Percentiles rank a stretch among this genome's conserved stretches.
phyloP scores from a whole-genome alignment of 2,797 vertebrate species.

The Percopsis omiscomaycus region DNA sequence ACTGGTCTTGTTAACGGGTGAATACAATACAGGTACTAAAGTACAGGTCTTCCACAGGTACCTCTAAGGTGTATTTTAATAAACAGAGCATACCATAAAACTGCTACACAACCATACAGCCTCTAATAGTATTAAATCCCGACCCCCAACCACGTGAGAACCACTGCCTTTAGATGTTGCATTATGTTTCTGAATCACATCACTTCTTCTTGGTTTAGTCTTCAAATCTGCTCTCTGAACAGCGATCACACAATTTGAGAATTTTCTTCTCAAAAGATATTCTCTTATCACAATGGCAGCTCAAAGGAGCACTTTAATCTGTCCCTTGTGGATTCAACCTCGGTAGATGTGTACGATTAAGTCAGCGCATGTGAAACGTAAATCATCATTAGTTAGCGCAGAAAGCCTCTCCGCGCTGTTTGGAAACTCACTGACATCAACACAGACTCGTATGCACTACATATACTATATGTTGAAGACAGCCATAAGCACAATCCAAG shows the following conservation, averaged over 20 bases:
- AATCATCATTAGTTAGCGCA: too few relatives aligned
- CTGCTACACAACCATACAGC: too few relatives aligned
- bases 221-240: neutral
- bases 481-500: too few relatives aligned
- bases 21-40: neutral
- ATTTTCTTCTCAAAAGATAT: neutral
- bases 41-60: neutral
- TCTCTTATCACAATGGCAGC: neutral
- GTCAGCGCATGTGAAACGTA: too few relatives aligned
- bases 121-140: too few relatives aligned
- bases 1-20: neutral
- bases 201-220: neutral
- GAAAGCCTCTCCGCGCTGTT: too few relatives aligned
- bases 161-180: neutral
- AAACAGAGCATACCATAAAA: too few relatives aligned
- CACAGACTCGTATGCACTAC: too few relatives aligned
- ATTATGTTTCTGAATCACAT: constrained; percentile 5
- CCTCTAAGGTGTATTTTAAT: neutral
- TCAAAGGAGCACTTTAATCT: neutral
- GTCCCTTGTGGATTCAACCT: neutral
- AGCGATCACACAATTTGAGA: neutral
- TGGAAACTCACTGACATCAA: too few relatives aligned
- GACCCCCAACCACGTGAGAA: too few relatives aligned
- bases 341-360: too few relatives aligned
- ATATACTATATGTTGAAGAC: too few relatives aligned